Evolutionary conservation across 2,113 vertebrate species (phyloP), one percentile per base, ranked within the genome.

Genomic region (Anolis sagrei): DNA sequence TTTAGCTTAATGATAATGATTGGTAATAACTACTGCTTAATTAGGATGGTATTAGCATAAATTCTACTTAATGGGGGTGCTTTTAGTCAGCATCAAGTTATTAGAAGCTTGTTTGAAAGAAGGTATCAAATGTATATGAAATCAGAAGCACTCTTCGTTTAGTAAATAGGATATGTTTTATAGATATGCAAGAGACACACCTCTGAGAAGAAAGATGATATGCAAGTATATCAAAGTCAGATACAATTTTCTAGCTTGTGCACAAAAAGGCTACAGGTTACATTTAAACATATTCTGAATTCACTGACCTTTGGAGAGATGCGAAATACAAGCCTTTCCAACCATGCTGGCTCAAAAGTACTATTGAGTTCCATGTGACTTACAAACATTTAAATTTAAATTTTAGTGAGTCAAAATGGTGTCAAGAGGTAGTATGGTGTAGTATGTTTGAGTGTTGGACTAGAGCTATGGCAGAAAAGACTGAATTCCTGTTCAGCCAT

Each of bases 1-100:
- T 62, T 84, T 64, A 70, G 18, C 76, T 91, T 88, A 88, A 88
- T 79, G 4, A 89, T 70, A 85, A 89, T 77, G 19, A 84, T 1
- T 83, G 79, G 76, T 86, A 86, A 88, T 48, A 48, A 82, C 75
- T 89, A 84, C 77, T 86, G 64, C 64, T 88, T 91, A 91, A 88
- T 91, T 91, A 68, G 25, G 84, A 64, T 2, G 87, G 14, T 69
- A 85, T 88, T 83, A 81, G 69, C 36, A 87, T 81, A 86, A 93
- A 89, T 82, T 89, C 77, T 79, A 44, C 29, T 88, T 79, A 87
- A 83, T 70, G 44, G 68, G 84, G 49, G 78, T 13, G 10, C 68
- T 91, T 84, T 87, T 2, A 89, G 48, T 5, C 87, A 84, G 74
- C 14, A 88, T 1, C 66, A 90, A 79, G 25, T 64, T 86, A 84